Evolutionary conservation across 1,140 invertebrate genomes (phyloP), one percentile per base, ranked within the genome.

Genomic region (Dendroctonus valens): DNA sequence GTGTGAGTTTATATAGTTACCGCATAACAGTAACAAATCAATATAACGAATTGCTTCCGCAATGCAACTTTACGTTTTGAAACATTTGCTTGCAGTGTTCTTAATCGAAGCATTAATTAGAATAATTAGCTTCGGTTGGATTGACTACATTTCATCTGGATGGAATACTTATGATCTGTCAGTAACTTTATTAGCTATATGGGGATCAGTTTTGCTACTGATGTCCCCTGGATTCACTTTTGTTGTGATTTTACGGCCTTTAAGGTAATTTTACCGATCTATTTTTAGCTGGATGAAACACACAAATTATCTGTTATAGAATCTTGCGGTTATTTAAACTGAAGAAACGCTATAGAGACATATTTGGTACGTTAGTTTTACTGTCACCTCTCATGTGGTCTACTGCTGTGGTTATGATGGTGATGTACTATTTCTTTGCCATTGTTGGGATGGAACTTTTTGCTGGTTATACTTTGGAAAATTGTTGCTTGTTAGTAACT

Each of bases 381-480:
- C 79, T 94, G 15, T 85, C 88, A 5, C 90, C 90, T 12, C 80
- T 91, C 5, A 86, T 89, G 83, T 91, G 88, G 51, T 90, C 87
- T 6, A 88, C 91, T 2, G 87, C 87, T 38, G 85, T 93, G 59
- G 91, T 93, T 0, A 92, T 95, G 83, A 80, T 94, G 7, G 86
- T 95, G 67, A 84, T 94, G 72, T 95, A 94, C 78, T 96, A 94
- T 77, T 93, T 93, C 80, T 95, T 93, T 81, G 91, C 91, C 4
- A 92, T 96, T 63, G 87, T 96, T 74, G 93, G 92, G 59, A 95
- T 96, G 92, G 93, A 95, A 79, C 78, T 94, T 9, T 94, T 95
- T 78, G 83, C 90, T 6, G 82, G 84, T 6, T 87, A 88, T 72
- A 85, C 92, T 73, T 72, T 95, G 75, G 84, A 81, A 61, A 92